These are phyloP conservation scores for Sinocyclocheilus grahami DNA, from an alignment of 2,113 vertebrate genomes.

Conservation along the genomic window DNA sequence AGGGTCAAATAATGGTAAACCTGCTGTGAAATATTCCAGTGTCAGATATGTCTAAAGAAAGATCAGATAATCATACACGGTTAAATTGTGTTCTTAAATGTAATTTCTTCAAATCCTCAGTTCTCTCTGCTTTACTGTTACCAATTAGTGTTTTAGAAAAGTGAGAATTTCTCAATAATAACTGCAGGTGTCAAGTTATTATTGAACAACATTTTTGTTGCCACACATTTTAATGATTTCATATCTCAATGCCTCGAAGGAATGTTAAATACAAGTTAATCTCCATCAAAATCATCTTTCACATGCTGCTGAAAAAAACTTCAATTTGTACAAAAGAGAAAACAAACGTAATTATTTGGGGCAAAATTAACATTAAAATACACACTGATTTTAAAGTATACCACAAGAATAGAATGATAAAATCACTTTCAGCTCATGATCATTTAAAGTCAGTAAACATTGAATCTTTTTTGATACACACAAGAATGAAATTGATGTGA, in stretches of 20 bases:
- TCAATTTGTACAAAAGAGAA: no score
- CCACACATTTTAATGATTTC: not conserved
- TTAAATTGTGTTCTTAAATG: not conserved
- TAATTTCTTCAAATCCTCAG: not conserved
- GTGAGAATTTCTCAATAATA: not conserved
- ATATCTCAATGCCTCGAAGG: not conserved
- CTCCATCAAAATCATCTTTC: not conserved
- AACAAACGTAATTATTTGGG: no score
- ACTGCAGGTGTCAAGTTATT: not conserved
- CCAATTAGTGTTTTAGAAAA: not conserved
- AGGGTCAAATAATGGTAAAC: conserved; percentile 57
- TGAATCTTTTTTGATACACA: no score
- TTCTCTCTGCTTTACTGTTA: not conserved
- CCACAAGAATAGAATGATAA: no score
- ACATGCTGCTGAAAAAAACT: not conserved
- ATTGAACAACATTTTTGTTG: not conserved
- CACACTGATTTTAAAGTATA: no score
- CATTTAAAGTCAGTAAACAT: no score
- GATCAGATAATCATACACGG: not conserved
- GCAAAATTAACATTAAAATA: no score
- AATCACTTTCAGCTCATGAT: no score
- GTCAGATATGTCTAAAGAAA: not conserved
- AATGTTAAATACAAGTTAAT: not conserved
- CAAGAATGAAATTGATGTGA: no score
- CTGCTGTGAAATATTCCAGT: not conserved